Percentiles rank a stretch among this genome's conserved stretches.
Conservation (phyloP, 2,113 vertebrate genomes). For the Melanocharis versteri region DNA sequence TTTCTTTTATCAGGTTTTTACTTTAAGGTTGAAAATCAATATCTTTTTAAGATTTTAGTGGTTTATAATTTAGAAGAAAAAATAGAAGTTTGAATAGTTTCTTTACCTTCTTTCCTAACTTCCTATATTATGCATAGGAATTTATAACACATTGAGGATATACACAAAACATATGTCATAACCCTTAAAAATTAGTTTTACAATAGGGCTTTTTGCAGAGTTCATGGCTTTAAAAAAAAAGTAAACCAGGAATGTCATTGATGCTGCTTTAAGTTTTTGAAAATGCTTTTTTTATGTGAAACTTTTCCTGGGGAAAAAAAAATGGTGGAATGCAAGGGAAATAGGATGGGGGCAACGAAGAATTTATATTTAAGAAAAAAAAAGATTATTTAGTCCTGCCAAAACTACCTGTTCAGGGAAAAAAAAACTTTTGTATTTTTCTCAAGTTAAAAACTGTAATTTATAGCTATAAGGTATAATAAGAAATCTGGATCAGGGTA, state of each 20-base stretch:
- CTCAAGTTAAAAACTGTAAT: background rate
- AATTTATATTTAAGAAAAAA: background rate
- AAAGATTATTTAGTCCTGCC: background rate
- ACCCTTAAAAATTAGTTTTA: background rate
- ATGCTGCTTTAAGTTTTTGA: background rate
- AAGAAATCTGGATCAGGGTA: background rate
- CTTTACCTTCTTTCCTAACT: background rate
- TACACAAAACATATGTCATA: background rate
- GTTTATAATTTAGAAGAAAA: background rate
- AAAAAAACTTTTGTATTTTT: background rate
- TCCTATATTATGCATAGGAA: background rate
- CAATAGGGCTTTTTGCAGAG: background rate
- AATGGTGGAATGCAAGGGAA: accelerated
- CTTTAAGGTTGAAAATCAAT: background rate
- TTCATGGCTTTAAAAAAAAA: background rate
- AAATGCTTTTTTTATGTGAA: accelerated
- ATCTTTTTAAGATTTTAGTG: background rate
- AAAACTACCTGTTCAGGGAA: background rate
- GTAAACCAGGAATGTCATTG: background rate
- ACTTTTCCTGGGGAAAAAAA: background rate
- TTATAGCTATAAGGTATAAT: background rate
- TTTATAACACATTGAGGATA: background rate
- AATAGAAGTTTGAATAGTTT: background rate
- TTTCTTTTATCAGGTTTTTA: constrained; percentile 5
- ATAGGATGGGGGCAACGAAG: background rate